Evolutionary conservation across 1,140 invertebrate species (phyloP), one percentile per base, ranked within the genome.

Genomic region (Drosophila tsacasi): DNA sequence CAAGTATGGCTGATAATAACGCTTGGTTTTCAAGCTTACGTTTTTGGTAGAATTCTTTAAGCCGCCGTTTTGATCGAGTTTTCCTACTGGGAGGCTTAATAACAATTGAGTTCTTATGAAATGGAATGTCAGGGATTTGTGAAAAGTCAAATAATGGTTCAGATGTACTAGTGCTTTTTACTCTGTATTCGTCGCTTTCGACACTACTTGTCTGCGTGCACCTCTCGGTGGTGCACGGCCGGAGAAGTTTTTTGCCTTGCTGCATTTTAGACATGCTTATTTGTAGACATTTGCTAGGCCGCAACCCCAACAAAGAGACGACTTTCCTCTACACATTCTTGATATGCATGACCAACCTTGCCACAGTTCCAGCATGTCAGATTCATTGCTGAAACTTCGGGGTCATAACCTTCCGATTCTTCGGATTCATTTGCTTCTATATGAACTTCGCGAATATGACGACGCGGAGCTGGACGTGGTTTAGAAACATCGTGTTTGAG

Each of bases 181-280:
- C 15, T 60, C 42, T 32, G 58, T 60, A 46, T 60, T 60, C 19
- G 32, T 55, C 19, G 52, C 52, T 55, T 55, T 55, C 32, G 52
- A 55, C 32, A 32, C 19, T 19, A 37, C 32, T 55, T 37, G 52
- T 55, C 19, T 55, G 19, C 19, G 32, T 55, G 52, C 52, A 37
- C 52, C 52, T 23, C 15, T 55, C 52, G 4, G 30, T 23, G 32
- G 32, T 37, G 12, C 52, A 55, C 52, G 52, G 30, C n/a, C 52
- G 37, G 30, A 54, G 50, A 7, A 54, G 58, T 46, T 60, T 60
- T 60, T 60, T 60, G 42, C 7, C 21, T 27, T 13, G 19, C 27
- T 46, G 17, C 40, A 60, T 60, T 32, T 44, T 60, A 9, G 40
- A 6, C 40, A 60, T n/a, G 58, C 25, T n/a, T 25, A 3, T 17